Base-by-base conservation (phyloP, 1,140 invertebrate genomes). In the Caenorhabditis inopinata region DNA sequence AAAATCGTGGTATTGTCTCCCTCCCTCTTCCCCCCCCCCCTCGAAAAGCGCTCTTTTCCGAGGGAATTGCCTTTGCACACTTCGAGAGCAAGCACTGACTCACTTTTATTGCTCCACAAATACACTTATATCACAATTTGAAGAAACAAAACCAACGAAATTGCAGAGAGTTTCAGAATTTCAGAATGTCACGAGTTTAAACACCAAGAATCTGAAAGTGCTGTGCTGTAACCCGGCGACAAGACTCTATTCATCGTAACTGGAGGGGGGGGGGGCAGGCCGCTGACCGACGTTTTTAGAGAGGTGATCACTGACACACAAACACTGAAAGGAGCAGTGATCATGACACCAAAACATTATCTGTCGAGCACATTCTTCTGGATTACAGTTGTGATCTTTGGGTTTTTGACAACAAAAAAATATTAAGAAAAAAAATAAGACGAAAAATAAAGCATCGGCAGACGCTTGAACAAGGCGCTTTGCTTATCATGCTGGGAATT, bases 51-150 rank as follows among this genome's bases (percentile, higher is more conserved):
- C n/a, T n/a, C n/a, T n/a, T n/a, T n/a, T n/a, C n/a, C n/a, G n/a
- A n/a, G n/a, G n/a, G n/a, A 1, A 29, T 58, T 32, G 27, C 35
- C 51, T 58, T 58, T 58, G 27, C 18, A 51, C 14, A 23, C 21
- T 32, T n/a, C n/a, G n/a, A n/a, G n/a, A n/a, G n/a, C n/a, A n/a
- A n/a, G n/a, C n/a, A n/a, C n/a, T 32, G 25, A 32, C 32, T 18
- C 32, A 21, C n/a, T 68, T 68, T 68, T 38, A 68, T 68, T 38
- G 58, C 58, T 68, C 58, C 58, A 42, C 58, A 68, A 68, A 68
- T 18, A 32, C n/a, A 32, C n/a, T 51, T 51, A 5, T 16, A 68
- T 68, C 58, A 68, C 32, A 25, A 68, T 29, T 21, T 9, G 23
- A 14, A 32, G 32, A 38, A 68, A 68, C 32, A 68, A 38, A 68